A percentile compares a stretch with the other conserved stretches of the same genome.
Conservation (phyloP, 1,140 invertebrate species). For the Camponotus pennsylvanicus region DNA sequence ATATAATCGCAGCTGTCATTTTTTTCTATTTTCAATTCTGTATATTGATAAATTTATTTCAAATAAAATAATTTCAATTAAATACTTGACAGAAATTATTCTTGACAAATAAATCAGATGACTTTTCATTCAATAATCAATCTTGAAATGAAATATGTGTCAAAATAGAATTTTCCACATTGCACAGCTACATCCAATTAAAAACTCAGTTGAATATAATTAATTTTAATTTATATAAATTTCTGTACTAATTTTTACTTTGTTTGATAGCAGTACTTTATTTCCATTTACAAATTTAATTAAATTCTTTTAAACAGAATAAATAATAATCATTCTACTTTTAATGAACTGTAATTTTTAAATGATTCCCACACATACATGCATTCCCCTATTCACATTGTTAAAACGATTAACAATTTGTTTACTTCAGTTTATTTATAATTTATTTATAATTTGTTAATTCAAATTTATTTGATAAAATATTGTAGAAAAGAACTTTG, state of each 20-base stretch:
- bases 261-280: background rate
- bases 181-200: background rate
- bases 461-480: background rate
- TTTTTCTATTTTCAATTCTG: background rate
- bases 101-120: background rate
- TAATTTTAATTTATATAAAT: background rate
- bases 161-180: background rate
- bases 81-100: background rate
- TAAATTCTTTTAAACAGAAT: background rate
- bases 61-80: background rate
- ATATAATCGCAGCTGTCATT: background rate
- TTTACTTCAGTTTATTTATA: background rate
- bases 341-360: background rate
- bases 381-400: background rate
- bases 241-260: background rate
- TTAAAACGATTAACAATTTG: background rate
- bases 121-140: background rate
- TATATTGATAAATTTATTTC: background rate
- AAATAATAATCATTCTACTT: background rate
- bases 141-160: background rate
- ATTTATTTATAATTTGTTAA: too few species aligned
- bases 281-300: slow-evolving; percentile 16
- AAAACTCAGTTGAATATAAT: background rate
- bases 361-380: background rate
- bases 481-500: background rate